These are phyloP conservation scores for Xestia xanthographa DNA, from an alignment of 2,888 invertebrate species.

Conservation along the genomic window DNA sequence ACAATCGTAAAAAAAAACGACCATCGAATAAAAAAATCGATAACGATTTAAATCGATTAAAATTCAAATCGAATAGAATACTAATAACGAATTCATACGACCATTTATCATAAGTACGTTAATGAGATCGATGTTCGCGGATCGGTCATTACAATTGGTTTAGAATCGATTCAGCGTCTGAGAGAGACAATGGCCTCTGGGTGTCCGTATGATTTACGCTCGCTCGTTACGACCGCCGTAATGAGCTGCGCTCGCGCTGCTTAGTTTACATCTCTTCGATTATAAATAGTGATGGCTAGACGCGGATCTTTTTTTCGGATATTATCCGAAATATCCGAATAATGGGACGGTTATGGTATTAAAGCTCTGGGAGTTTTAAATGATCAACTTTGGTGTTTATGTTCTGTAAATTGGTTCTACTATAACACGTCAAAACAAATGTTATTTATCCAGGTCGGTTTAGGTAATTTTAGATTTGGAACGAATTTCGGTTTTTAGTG, in stretches of 20 bases:
- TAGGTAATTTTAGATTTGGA: not conserved
- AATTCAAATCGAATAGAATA: constrained; percentile 62
- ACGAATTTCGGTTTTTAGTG: not conserved
- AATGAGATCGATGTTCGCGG: constrained; percentile 73
- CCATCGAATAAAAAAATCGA: constrained; percentile 35
- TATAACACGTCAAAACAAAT: not conserved
- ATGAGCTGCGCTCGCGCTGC: constrained; percentile 86
- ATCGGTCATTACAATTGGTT: constrained; percentile 82
- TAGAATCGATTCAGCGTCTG: constrained; percentile 75
- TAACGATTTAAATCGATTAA: constrained; percentile 61
- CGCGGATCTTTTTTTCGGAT: constrained; percentile 47
- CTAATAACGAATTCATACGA: constrained; percentile 65
- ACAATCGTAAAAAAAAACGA: constrained; percentile 24
- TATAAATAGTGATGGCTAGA: constrained; percentile 71
- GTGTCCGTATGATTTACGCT: constrained; percentile 87
- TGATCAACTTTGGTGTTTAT: not conserved
- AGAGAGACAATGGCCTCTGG: constrained; percentile 85
- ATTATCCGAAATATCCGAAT: constrained; percentile 11
- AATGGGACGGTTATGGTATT: not conserved
- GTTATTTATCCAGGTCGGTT: not conserved
- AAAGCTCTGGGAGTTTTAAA: not conserved
- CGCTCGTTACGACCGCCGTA: constrained; percentile 85
- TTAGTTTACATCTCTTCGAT: constrained; percentile 76
- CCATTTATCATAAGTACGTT: constrained; percentile 70
- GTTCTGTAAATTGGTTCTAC: not conserved